Conservation (phyloP, 2,113 vertebrate genomes). For the Apistogramma diplotaenia region DNA sequence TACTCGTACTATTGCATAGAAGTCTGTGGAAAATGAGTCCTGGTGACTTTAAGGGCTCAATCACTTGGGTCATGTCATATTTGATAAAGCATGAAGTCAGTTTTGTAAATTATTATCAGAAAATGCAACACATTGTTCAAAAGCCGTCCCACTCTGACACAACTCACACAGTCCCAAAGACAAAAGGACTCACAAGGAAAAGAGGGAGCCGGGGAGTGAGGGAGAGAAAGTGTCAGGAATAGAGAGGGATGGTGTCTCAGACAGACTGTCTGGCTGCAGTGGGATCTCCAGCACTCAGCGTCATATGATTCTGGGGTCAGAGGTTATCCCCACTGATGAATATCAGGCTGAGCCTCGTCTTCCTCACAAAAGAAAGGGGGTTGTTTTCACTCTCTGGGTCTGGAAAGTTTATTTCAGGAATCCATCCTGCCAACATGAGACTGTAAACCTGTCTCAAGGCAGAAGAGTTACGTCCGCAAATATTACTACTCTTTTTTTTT, state of each 20-base stretch:
- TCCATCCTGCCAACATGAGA: slow-evolving; percentile 74
- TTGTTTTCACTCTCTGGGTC: slow-evolving; percentile 76
- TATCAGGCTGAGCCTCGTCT: slow-evolving; percentile 72
- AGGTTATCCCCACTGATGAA: slow-evolving; percentile 83
- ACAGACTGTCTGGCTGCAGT: slow-evolving; percentile 83
- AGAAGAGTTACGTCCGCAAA: slow-evolving; percentile 72
- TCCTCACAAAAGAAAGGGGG: slow-evolving; percentile 75
- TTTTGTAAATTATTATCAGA: no score
- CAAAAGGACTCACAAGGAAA: slow-evolving; percentile 14
- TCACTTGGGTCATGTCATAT: no score
- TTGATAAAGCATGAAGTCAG: no score
- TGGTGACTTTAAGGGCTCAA: no score
- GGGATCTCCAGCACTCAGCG: slow-evolving; percentile 78
- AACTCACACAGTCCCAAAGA: not conserved
- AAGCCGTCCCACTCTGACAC: not conserved
- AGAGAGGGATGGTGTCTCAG: slow-evolving; percentile 72
- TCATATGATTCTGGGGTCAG: slow-evolving; percentile 81
- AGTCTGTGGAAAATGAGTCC: no score
- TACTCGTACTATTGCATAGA: no score
- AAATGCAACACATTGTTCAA: no score
- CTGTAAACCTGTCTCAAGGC: slow-evolving; percentile 77
- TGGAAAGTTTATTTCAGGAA: slow-evolving; percentile 80
- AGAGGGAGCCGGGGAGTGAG: slow-evolving; percentile 29
- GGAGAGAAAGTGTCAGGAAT: slow-evolving; percentile 43
- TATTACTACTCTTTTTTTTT: slow-evolving; percentile 48